Evolutionary conservation across 2,888 invertebrate species (phyloP), one percentile per base, ranked within the genome.

Genomic region (Caenorhabditis sp.): DNA sequence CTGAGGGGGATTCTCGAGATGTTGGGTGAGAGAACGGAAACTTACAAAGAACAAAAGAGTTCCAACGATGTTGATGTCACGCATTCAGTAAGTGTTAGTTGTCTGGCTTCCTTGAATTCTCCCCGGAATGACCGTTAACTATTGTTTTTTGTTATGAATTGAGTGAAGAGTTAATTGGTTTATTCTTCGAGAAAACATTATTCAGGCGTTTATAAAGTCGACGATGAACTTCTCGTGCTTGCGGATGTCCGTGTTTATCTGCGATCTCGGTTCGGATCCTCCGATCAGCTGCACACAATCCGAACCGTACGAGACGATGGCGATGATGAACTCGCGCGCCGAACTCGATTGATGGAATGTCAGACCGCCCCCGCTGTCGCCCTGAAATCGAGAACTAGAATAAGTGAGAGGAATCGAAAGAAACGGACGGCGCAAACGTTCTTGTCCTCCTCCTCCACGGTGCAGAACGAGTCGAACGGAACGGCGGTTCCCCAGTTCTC

Each of bases 311-410:
- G 76, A 76, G 5, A 76, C 55, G 17, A 76, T 39, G 11, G 63
- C 76, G 17, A 62, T 24, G 24, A 71, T 26, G 46, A 50, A 76
- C 30, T 71, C 30, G 9, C 63, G 59, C 22, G 53, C 17, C 0
- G 53, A 41, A 13, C 43, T 35, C 0, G 39, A 5, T 4, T 37
- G 37, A 22, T 53, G 32, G 46, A 63, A 71, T 0, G 63, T 76
- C 9, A 76, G 17, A 15, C 76, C 76, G 43, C 76, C 76, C n/a
- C 76, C 76, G 39, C 68, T 68, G 48, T 76, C 76, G 24, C 76
- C 76, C 76, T 76, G 53, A 43, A 58, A 26, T 20, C 35, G 15
- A 20, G 9, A 39, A n/a, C n/a, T n/a, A n/a, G n/a, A n/a, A n/a
- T n/a, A n/a, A 13, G 9, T 15, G 7, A 22, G 5, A 37, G n/a